Base-by-base conservation (phyloP, 2,113 vertebrate genomes). In the Pelvicachromis taeniatus region DNA sequence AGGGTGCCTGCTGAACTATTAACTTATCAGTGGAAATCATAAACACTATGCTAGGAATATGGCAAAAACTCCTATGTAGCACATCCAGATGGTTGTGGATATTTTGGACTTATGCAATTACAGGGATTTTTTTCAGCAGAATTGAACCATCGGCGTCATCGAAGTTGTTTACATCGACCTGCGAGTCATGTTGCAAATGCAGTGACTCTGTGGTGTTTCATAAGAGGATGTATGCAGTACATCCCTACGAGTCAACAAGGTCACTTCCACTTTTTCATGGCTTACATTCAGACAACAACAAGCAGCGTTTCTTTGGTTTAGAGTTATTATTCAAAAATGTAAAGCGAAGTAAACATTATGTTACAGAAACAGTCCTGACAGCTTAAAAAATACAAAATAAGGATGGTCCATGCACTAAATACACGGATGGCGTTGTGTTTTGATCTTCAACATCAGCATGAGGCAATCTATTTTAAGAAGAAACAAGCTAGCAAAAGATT, bases 221-320 rank as follows among this genome's bases (percentile, higher is more conserved):
- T 91, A 96, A 96, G 95, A 94, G 96, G 95, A 96, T 95, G 93
- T 96, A 95, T 84, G 92, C 85, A 81, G 90, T 23, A 89, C 86
- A 81, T 91, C 91, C 91, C 85, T 85, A 52, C 82, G 82, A 91
- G 92, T 96, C 95, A 96, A 96, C 92, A 94, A 87, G 88, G 88
- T 91, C 92, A 94, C 94, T 96, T 96, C 95, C 96, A 95, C 95
- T 93, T 96, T 95, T 95, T 93, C 61, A 84, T 17, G 65, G 83
- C 61, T 90, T 88, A 77, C 86, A 91, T 16, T 81, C 55, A 56
- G 23, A 81, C 45, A 88, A 86, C 48, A 85, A 87, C 88, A 89
- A 87, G 83, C 7, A 16, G 65, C 1, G 7, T 58, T 26, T 12
- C 9, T 11, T 6, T 23, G 16, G 13, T 17, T 35, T 50, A 35